Base-by-base conservation (phyloP, 1,140 invertebrate species). In the Bombus turneri region DNA sequence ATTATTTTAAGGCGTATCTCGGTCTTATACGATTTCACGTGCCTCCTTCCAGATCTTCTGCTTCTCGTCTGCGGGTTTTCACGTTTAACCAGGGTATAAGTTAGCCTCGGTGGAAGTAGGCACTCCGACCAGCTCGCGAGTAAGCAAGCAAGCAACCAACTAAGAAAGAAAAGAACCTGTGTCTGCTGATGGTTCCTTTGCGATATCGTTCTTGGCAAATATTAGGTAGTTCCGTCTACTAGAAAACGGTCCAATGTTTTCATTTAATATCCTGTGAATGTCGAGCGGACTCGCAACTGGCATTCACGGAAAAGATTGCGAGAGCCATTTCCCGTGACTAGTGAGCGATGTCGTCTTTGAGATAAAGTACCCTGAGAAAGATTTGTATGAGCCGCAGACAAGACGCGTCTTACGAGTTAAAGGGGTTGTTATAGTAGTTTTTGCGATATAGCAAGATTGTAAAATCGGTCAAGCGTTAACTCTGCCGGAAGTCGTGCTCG, bases 291-390 rank as follows among this genome's bases (percentile, higher is more conserved):
- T 93, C 80, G 81, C 86, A 91, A 91, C 90, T 89, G 86, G 91
- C 87, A 94, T 95, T 94, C 93, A 94, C 59, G 90, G 85, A 91
- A 93, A 94, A 95, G 93, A 95, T 94, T 94, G 93, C 93, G 93
- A 93, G 92, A 94, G 93, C 93, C 94, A 95, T 94, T 95, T 94
- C 87, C 93, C 90, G 93, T 93, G 93, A 94, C 93, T 92, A 92
- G 93, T 92, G 86, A 91, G 88, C 94, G 93, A 94, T 95, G 93
- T 93, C 92, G 88, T 93, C 93, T 95, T 93, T 93, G 92, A 94
- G 93, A 94, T 95, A 93, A 90, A 80, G 64, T 81, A 73, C n/a
- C 91, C 71, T 31, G 53, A 31, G 28, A 84, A 83, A 86, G 75
- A 83, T 88, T 81, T 74, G 79, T 66, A 68, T 74, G 74, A 72